Evolutionary conservation across 1,140 invertebrate genomes (phyloP).

Genomic region (Ostrea denselamellosa): DNA sequence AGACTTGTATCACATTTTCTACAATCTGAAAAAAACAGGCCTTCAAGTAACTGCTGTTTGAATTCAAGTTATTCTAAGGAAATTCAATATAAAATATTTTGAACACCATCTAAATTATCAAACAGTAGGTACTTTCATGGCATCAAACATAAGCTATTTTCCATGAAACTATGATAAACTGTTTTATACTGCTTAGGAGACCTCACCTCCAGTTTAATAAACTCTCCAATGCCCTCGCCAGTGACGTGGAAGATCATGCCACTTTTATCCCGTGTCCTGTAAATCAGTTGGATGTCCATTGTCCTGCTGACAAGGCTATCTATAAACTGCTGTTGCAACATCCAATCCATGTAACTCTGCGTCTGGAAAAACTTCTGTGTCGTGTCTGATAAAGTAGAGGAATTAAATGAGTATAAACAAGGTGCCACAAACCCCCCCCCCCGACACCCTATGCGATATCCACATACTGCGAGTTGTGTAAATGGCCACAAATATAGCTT

Average conservation of each 20-base stretch:
- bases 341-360: constrained; percentile 97
- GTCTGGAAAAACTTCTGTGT: constrained; percentile 88
- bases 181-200: background rate
- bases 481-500: too few species aligned
- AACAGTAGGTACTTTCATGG: background rate
- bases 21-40: constrained; percentile 84
- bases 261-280: constrained; percentile 91
- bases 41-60: too few species aligned
- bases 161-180: background rate
- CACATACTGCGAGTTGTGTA: too few species aligned
- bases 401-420: background rate
- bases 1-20: constrained; percentile 85
- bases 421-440: too few species aligned
- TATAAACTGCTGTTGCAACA: constrained; percentile 86
- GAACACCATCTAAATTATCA: too few species aligned
- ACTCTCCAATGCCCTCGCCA: constrained; percentile 82
- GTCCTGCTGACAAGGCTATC: constrained; percentile 52
- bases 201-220: constrained; percentile 91
- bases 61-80: too few species aligned
- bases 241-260: constrained; percentile 80
- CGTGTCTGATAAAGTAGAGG: constrained; percentile 74
- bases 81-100: too few species aligned
- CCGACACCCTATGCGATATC: too few species aligned
- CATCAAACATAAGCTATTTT: background rate
- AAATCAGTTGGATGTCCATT: constrained; percentile 85